phyloP scores from a whole-genome alignment of 2,888 invertebrate genomes.

The Atethmia centrago region DNA sequence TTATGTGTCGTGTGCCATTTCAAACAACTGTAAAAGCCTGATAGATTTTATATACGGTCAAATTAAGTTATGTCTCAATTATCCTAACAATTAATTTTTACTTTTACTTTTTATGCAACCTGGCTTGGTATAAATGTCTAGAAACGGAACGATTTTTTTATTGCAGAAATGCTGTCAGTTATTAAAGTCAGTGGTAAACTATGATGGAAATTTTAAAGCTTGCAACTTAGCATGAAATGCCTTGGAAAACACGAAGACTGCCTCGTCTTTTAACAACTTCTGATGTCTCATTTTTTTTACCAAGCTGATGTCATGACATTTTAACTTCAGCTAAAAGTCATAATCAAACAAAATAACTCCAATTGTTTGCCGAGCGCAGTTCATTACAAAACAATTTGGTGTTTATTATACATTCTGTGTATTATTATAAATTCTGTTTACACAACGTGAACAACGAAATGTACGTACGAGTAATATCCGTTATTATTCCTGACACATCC shows the following conservation, averaged over 20 bases:
- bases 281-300: background rate
- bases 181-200: background rate
- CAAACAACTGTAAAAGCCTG: background rate
- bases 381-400: constrained; percentile 26
- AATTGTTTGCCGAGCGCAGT: constrained; percentile 13
- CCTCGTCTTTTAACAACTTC: background rate
- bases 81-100: background rate
- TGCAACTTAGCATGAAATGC: background rate
- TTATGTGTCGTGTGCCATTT: no score
- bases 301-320: background rate
- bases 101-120: background rate
- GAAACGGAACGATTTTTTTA: background rate
- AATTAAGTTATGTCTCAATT: background rate
- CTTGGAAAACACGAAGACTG: background rate
- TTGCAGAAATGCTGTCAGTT: background rate
- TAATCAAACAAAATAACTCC: background rate
- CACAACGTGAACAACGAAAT: constrained; percentile 7
- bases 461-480: constrained; percentile 35
- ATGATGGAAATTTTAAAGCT: background rate
- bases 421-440: constrained; percentile 7
- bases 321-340: background rate
- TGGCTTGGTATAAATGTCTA: background rate
- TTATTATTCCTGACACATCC: constrained; percentile 31
- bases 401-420: background rate
- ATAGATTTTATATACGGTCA: background rate